Conservation (phyloP, 2,113 vertebrate species). For the Scopus umbretta region DNA sequence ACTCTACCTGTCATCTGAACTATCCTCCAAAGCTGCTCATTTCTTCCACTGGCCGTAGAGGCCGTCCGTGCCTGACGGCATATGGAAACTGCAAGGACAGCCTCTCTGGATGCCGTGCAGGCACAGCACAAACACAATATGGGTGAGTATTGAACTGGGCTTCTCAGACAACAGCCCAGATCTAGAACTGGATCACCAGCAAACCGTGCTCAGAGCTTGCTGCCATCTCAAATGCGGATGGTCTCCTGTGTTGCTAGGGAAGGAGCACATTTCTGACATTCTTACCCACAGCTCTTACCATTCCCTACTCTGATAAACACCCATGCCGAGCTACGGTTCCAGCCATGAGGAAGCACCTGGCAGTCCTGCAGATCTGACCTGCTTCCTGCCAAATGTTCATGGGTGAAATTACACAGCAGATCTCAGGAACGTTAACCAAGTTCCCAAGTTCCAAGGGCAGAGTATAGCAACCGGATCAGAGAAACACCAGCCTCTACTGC, state of each 20-base stretch:
- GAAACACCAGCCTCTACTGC: neutral
- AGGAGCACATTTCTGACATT: neutral
- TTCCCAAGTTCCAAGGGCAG: neutral
- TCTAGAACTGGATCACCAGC: neutral
- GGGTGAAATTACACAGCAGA: neutral
- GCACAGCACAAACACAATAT: neutral
- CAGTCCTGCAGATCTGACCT: neutral
- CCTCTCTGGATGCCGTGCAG: neutral
- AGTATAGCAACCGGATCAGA: neutral
- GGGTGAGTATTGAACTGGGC: too few species aligned
- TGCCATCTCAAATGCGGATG: neutral
- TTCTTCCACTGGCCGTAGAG: neutral
- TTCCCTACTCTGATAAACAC: neutral
- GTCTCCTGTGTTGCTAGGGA: neutral
- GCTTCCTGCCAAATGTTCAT: neutral
- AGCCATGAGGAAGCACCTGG: neutral
- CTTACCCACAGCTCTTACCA: neutral
- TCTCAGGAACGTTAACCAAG: neutral
- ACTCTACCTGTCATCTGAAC: neutral
- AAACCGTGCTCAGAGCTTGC: neutral
- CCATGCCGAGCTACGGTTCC: neutral
- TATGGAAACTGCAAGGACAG: neutral
- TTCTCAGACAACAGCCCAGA: neutral
- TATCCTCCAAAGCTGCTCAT: fast-evolving
- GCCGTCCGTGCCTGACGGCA: fast-evolving